These are phyloP conservation scores for Anabas testudineus DNA, from an alignment of 2,797 vertebrate genomes.

Conservation along the genomic window DNA sequence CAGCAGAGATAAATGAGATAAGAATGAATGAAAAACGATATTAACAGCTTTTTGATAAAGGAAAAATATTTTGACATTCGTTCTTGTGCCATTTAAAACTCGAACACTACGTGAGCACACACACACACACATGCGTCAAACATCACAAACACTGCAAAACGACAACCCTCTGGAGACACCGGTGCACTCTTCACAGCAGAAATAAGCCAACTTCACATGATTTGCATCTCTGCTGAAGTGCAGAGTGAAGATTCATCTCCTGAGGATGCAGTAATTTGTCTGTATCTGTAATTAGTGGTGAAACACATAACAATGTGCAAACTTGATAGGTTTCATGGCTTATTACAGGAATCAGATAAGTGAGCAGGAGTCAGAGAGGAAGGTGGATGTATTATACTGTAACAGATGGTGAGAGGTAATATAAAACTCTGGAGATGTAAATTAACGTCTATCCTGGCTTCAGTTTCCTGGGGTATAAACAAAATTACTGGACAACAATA, in stretches of 20 bases:
- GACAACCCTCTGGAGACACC: slow-evolving; percentile 37
- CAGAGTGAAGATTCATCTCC: slow-evolving; percentile 62
- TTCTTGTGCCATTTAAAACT: slow-evolving; percentile 22
- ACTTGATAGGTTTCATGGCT: slow-evolving; percentile 39
- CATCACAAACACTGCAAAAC: slow-evolving; percentile 18
- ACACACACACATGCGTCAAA: slow-evolving; percentile 1
- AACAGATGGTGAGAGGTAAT: slow-evolving; percentile 35
- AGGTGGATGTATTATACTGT: slow-evolving; percentile 26
- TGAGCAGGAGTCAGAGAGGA: slow-evolving; percentile 29
- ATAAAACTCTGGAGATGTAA: slow-evolving; percentile 32
- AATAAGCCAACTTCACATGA: slow-evolving; percentile 48
- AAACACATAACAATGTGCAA: slow-evolving; percentile 33
- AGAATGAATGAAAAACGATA: not conserved
- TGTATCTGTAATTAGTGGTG: slow-evolving; percentile 62
- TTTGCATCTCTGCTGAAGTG: slow-evolving; percentile 70
- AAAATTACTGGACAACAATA: slow-evolving; percentile 1
- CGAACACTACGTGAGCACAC: not conserved
- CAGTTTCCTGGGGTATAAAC: not conserved
- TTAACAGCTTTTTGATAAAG: not conserved
- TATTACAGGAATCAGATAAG: slow-evolving; percentile 44
- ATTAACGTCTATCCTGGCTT: slow-evolving; percentile 17
- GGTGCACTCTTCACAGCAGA: slow-evolving; percentile 44
- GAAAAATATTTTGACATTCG: slow-evolving; percentile 3
- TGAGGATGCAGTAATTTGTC: slow-evolving; percentile 64
- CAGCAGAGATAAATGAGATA: not conserved